Evolutionary conservation across 2,888 invertebrate genomes (phyloP), one percentile per base, ranked within the genome.

Genomic region (Drosophila crucigera): DNA sequence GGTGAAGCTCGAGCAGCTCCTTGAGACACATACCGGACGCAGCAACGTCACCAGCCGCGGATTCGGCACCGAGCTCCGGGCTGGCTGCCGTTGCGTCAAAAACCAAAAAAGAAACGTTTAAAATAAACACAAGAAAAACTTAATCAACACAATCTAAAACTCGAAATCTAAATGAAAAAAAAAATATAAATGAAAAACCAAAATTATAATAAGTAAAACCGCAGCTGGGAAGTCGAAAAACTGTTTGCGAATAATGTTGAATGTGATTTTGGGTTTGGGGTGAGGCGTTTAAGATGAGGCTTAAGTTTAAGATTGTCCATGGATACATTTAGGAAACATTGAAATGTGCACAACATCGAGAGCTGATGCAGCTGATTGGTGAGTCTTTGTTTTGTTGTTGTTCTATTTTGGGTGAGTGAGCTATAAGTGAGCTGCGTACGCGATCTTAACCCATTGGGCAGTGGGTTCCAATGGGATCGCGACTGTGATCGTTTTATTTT

Each of bases 1-100:
- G 81, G 81, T 92, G 91, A 49, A 92, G 84, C 72, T 91, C 80
- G 80, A 92, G 86, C 76, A 92, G 84, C 81, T 92, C 90, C 82
- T 82, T 90, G 82, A 92, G 87, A 80, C 87, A 84, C 76, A 90
- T 76, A 70, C 84, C 86, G 59, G 82, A 61, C 67, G 77, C 75
- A 61, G 54, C 75, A 64, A 74, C 54, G 22, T 74, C 78, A 66
- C 69, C 75, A 75, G 82, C 83, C 65, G 64, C 76, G 64, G 80
- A 69, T 53, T 70, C 78, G 25, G 52, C 79, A 70, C 52, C 68
- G 63, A 82, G 79, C 78, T 84, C 90, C 83, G 84, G 84, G 90
- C 84, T 84, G 90, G 90, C 90, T 90, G 89, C 65, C 90, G 72
- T 69, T 54, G 65, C 60, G 55, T 72, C 67, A 67, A 71, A 71